phyloP scores from a whole-genome alignment of 1,140 invertebrate species.

The Procambarus clarkii region DNA sequence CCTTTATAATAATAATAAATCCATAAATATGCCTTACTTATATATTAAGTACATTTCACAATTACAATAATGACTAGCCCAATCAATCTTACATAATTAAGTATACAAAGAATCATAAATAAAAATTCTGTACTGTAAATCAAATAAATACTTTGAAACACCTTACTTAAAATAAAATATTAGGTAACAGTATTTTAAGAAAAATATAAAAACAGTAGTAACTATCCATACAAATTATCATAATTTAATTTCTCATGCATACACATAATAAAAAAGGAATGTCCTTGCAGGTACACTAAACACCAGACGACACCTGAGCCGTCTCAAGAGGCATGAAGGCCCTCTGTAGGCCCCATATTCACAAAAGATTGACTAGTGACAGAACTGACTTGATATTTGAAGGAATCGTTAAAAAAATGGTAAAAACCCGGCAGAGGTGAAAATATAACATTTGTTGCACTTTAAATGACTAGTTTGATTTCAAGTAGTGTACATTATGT shows the following conservation, averaged over 20 bases:
- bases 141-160: constrained; percentile 2
- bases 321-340: neutral
- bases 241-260: neutral
- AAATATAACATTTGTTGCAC: neutral
- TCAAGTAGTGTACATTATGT: neutral
- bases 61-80: constrained; percentile 29
- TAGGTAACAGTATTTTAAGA: neutral
- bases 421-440: neutral
- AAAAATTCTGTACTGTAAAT: constrained; percentile 5
- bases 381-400: neutral
- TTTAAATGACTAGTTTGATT: constrained; percentile 10
- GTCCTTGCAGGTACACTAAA: neutral
- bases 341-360: neutral
- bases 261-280: neutral
- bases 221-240: neutral
- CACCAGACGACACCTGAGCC: neutral
- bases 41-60: constrained; percentile 44
- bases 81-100: constrained; percentile 34
- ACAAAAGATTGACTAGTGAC: constrained; percentile 5
- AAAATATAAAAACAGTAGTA: neutral
- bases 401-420: neutral
- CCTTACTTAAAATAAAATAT: neutral
- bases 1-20: constrained; percentile 7
- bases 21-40: constrained; percentile 26
- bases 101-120: constrained; percentile 35